A percentile compares a stretch with the other conserved stretches of the same genome.
Conservation (phyloP, 2,888 invertebrate genomes). For the Drosophila parthenogenetica region DNA sequence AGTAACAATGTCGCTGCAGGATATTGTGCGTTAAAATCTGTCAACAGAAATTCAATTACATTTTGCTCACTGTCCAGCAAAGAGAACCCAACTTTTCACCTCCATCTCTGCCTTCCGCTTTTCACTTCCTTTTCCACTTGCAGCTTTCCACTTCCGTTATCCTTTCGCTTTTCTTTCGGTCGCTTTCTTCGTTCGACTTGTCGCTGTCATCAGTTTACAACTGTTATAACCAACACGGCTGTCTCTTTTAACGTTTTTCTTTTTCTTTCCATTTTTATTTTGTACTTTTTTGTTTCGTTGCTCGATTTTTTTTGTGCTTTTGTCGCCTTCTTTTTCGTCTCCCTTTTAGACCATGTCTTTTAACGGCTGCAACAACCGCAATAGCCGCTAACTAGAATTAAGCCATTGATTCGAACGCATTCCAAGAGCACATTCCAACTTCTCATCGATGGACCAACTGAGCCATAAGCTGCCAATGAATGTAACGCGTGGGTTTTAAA, state of each 20-base stretch:
- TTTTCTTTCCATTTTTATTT: no score
- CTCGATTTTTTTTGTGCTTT: slow-evolving; percentile 29
- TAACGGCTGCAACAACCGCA: slow-evolving; percentile 36
- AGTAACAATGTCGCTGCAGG: slow-evolving; percentile 70
- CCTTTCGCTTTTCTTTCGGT: background rate
- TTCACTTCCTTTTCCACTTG: background rate
- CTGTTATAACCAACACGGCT: slow-evolving; percentile 55
- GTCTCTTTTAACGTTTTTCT: slow-evolving; percentile 54
- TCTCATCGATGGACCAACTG: slow-evolving; percentile 37
- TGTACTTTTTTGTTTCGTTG: background rate
- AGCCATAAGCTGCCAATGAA: slow-evolving; percentile 57
- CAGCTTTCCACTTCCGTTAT: background rate
- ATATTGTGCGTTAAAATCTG: slow-evolving; percentile 80
- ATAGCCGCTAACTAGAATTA: slow-evolving; percentile 44
- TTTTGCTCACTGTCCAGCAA: slow-evolving; percentile 40
- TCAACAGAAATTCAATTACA: slow-evolving; percentile 81
- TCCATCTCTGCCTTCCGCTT: slow-evolving; percentile 1
- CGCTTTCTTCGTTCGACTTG: background rate
- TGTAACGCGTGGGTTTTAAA: slow-evolving; percentile 38
- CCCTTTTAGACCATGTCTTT: slow-evolving; percentile 32
- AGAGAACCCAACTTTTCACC: slow-evolving; percentile 1
- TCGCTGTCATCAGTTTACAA: slow-evolving; percentile 64
- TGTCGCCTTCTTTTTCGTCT: slow-evolving; percentile 45
- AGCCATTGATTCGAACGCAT: slow-evolving; percentile 47
- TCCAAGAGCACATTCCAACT: slow-evolving; percentile 36